Conservation (phyloP, 37 sponge, comb jelly and placozoan species). For the Diacarnus erythraeanus region DNA sequence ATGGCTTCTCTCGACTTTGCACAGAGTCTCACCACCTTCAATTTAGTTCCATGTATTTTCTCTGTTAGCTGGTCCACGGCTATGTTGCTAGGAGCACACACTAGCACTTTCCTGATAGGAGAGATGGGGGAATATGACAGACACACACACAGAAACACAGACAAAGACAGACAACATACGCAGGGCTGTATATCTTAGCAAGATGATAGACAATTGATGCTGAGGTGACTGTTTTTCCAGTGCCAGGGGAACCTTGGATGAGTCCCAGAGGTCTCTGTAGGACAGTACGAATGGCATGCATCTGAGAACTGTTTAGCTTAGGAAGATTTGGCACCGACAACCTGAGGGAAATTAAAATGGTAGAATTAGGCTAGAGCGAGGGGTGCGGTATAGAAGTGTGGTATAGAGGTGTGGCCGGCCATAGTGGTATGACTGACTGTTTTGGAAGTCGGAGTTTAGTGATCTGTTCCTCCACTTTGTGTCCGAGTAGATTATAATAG, state of each 20-base stretch:
- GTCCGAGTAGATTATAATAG: slow-evolving; percentile 94
- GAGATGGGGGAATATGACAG: no score
- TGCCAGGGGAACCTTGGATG: slow-evolving; percentile 96
- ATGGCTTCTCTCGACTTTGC: slow-evolving; percentile 97
- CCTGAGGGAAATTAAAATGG: slow-evolving; percentile 22
- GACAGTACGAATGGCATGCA: slow-evolving; percentile 90
- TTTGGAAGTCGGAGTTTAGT: slow-evolving; percentile 61
- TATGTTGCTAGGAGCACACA: slow-evolving; percentile 98
- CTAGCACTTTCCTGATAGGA: no score
- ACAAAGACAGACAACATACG: no score
- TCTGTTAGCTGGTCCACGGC: slow-evolving; percentile 99
- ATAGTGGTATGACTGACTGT: no score
- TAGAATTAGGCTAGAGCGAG: no score
- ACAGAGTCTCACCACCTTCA: slow-evolving; percentile 87
- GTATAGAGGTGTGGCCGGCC: no score
- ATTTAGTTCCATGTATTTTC: slow-evolving; percentile 90
- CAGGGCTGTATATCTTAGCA: slow-evolving; percentile 50
- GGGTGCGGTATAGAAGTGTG: no score
- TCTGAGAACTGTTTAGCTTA: slow-evolving; percentile 90
- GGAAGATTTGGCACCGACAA: slow-evolving; percentile 90
- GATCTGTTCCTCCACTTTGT: slow-evolving; percentile 69
- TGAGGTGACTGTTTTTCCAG: slow-evolving; percentile 99
- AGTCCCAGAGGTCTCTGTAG: slow-evolving; percentile 92
- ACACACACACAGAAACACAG: no score
- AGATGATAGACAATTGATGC: slow-evolving; percentile 96